Evolutionary conservation across 2,888 invertebrate species (phyloP).

Genomic region (Nysson spinosus): DNA sequence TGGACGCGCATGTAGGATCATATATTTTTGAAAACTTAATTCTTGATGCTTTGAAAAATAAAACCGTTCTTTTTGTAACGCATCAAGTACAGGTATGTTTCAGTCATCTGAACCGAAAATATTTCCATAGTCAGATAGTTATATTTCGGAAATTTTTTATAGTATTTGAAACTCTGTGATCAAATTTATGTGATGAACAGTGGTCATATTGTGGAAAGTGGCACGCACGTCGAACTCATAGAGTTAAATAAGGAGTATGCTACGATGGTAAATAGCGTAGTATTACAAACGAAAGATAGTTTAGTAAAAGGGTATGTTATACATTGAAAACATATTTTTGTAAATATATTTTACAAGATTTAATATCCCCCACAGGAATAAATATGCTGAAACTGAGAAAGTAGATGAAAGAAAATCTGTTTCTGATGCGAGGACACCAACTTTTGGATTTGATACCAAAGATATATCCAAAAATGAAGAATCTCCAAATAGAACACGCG

Average conservation of each 20-base stretch:
- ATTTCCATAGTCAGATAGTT: background rate
- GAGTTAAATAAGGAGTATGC: conserved; percentile 71
- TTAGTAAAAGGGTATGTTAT: conserved; percentile 4
- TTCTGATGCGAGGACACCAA: background rate
- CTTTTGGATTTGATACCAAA: background rate
- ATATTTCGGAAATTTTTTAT: conserved; percentile 32
- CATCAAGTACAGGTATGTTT: conserved; percentile 80
- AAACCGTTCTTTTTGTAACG: conserved; percentile 81
- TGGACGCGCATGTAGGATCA: conserved; percentile 79
- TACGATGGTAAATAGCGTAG: conserved; percentile 42
- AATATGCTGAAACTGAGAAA: background rate
- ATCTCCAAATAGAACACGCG: background rate
- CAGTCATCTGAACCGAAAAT: no score
- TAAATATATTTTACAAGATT: background rate
- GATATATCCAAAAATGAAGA: background rate
- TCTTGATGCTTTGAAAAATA: conserved; percentile 77
- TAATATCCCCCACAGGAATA: background rate
- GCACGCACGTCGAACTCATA: conserved; percentile 79
- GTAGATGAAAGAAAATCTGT: background rate
- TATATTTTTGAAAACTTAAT: conserved; percentile 80
- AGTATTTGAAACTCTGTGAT: conserved; percentile 81
- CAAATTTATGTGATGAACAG: conserved; percentile 80
- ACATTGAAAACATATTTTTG: background rate
- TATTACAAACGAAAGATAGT: conserved; percentile 20
- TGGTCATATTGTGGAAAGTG: conserved; percentile 80